Evolutionary conservation across 2,797 vertebrate genomes (phyloP), one percentile per base, ranked within the genome.

Genomic region (Aselliscus stoliczkanus): DNA sequence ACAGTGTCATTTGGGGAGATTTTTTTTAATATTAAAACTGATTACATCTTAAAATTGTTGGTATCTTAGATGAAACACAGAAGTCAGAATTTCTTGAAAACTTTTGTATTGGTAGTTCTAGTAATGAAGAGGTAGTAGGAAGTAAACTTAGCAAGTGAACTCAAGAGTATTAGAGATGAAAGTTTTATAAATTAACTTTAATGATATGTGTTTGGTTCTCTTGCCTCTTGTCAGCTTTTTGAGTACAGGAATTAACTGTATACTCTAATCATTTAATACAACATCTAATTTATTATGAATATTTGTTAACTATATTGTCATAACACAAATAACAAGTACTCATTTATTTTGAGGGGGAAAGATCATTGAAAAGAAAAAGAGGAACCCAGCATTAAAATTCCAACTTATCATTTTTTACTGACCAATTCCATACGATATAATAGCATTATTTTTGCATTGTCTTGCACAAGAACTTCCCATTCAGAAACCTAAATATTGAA

Each of bases 321-420:
- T 90, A 64, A 81, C 12, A 82, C 9, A 80, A 72, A 90, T 87
- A 95, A 50, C 6, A 79, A 96, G n/a, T n/a, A 88, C 9, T 76
- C 67, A 81, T 65, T 90, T 27, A 69, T 75, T 84, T 11, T 70
- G 27, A 93, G n/a, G 37, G 15, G 2, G 62, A 8, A 64, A 69
- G 39, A 52, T 70, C 34, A 64, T 47, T 81, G n/a, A 37, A 80
- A 69, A 93, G 31, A 54, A 82, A 95, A 60, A 47, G 58, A 96
- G 27, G 50, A 84, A 88, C 4, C 21, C 77, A 91, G 2, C 21
- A 58, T 80, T 90, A 64, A 95, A 90, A 80, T 93, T 85, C 31
- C 37, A 65, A 31, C 20, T 65, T 77, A 88, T 0, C 13, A 56
- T 62, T 73, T 69, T 73, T 83, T 47, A 64, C 3, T 44, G 58